Evolutionary conservation across 2,888 invertebrate genomes (phyloP), one percentile per base, ranked within the genome.

Genomic region (Lochmaea capreae): DNA sequence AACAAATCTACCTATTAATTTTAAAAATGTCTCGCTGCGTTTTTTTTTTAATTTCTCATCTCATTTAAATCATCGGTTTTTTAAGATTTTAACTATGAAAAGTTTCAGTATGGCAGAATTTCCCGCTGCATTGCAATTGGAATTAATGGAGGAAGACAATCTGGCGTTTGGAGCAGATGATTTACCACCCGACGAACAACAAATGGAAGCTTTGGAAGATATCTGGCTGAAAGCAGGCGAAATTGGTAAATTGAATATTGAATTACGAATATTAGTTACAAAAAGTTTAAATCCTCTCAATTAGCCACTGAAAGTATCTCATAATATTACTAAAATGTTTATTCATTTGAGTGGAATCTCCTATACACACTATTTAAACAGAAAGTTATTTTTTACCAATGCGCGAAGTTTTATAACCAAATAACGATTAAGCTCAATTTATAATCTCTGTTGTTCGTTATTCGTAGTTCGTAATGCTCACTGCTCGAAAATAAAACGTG

Each of bases 181-280:
- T 61, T 83, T 87, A 22, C 89, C 89, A 8, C 92, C 93, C 0
- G 93, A 93, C 83, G 94, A 94, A 80, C 91, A 92, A 61, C 93
- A 93, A 77, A 84, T 94, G 46, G 93, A 93, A 85, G 93, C 90
- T 6, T 87, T 94, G 4, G 94, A 94, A 86, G 94, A 94, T 81
- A 93, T 94, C 79, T 94, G 94, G 93, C 83, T 93, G 12, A 94
- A 94, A 87, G 94, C 94, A 46, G 94, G 93, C 63, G 94, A 94
- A 87, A 93, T 94, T 87, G 93, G 90, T 90, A 84, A 84, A 83
- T 61, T n/a, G 2, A 67, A 8, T 57, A n/a, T 67, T n/a, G n/a
- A n/a, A n/a, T n/a, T n/a, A n/a, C n/a, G 2, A 67, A 8, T 57
- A n/a, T 67, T 6, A 39, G 5, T 39, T 39, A 39, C 8, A 39